Evolutionary conservation across 2,797 vertebrate genomes (phyloP).

Genomic region (Microctenopoma steveboyesi): DNA sequence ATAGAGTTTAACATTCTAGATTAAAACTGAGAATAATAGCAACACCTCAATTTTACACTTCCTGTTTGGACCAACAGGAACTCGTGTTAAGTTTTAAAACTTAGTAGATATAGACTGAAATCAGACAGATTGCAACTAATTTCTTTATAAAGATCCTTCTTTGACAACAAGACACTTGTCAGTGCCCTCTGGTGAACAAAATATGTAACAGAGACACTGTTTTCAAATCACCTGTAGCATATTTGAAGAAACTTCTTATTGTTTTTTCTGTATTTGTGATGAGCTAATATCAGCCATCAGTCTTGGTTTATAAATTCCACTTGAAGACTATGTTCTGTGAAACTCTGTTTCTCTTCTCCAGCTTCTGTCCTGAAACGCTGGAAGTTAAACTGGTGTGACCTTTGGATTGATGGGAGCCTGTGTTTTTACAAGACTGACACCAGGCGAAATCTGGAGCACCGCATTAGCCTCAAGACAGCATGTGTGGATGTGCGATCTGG

Average conservation of each 20-base stretch:
- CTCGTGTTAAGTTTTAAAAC: too few relatives aligned
- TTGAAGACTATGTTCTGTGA: too few relatives aligned
- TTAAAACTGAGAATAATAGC: too few relatives aligned
- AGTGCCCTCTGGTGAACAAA: not conserved
- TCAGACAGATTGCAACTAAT: too few relatives aligned
- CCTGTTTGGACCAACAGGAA: too few relatives aligned
- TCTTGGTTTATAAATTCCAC: not conserved
- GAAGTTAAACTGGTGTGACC: slow-evolving; percentile 96
- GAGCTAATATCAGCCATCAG: not conserved
- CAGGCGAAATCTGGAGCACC: slow-evolving; percentile 86
- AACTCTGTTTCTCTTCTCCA: slow-evolving; percentile 48
- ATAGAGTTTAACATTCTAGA: too few relatives aligned
- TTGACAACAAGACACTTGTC: not conserved
- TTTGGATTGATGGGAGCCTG: slow-evolving; percentile 93
- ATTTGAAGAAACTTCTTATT: too few relatives aligned
- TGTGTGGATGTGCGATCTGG: slow-evolving; percentile 88
- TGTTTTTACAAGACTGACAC: slow-evolving; percentile 90
- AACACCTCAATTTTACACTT: too few relatives aligned
- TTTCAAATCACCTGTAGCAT: not conserved
- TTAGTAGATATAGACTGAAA: too few relatives aligned
- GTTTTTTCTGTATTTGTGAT: not conserved
- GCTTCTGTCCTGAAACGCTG: slow-evolving; percentile 92
- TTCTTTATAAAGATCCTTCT: too few relatives aligned
- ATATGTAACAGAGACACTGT: not conserved
- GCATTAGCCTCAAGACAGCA: slow-evolving; percentile 84